Evolutionary conservation across 2,113 vertebrate species (phyloP).

Genomic region (Percopsis transmontana): DNA sequence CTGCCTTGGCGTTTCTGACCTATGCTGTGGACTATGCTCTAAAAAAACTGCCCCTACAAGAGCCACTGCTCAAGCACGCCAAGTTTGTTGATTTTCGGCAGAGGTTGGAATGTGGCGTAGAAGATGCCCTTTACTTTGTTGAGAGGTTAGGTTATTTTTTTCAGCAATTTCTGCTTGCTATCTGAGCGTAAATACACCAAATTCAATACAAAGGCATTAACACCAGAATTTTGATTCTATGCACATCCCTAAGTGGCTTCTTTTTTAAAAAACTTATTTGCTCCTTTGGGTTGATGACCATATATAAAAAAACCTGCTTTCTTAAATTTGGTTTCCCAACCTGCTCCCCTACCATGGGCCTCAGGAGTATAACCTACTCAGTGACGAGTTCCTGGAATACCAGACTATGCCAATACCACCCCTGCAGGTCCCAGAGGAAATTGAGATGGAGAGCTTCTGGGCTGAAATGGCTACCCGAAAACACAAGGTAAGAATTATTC

Average conservation of each 20-base stretch:
- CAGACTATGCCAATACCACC: no score
- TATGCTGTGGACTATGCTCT: constrained; percentile 22
- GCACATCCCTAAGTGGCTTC: not conserved
- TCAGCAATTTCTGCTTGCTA: constrained; percentile 1
- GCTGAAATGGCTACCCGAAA: constrained; percentile 12
- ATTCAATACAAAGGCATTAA: not conserved
- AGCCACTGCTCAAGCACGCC: constrained; percentile 16
- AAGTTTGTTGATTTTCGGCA: constrained; percentile 23
- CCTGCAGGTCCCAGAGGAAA: no score
- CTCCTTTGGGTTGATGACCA: constrained; percentile 1
- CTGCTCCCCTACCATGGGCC: no score
- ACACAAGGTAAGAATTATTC: constrained; percentile 9
- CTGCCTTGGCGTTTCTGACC: constrained; percentile 20
- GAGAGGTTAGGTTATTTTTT: constrained; percentile 15
- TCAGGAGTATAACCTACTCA: constrained; percentile 2
- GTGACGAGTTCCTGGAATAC: no score
- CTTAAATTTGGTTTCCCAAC: constrained; percentile 7
- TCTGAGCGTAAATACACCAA: not conserved
- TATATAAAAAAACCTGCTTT: constrained; percentile 10
- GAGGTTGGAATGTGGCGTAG: constrained; percentile 12
- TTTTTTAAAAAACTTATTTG: not conserved
- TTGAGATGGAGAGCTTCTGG: constrained; percentile 19
- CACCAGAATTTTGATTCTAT: not conserved
- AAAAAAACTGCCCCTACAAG: constrained; percentile 22
- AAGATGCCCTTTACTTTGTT: constrained; percentile 28